Base-by-base conservation (phyloP, 2,888 invertebrate species). In the Philonicus albiceps region DNA sequence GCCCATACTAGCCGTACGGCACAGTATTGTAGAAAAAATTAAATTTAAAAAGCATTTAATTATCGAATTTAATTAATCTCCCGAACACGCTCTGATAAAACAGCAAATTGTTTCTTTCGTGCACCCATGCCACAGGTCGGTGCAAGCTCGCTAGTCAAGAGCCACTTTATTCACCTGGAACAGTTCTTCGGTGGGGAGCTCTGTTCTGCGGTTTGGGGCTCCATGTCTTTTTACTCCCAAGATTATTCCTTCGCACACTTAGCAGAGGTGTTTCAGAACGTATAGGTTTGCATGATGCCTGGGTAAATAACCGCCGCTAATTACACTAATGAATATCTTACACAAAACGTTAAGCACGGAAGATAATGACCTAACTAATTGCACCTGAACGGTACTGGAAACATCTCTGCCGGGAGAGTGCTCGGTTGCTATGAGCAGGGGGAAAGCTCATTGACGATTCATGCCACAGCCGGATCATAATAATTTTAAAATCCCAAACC, bases 1-100 rank as follows among this genome's bases (percentile, higher is more conserved):
- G 31, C 7, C 40, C n/a, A 19, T 27, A 11, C 30, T 53, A 34
- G 40, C 83, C 37, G 83, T 37, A 37, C 19, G 72, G 72, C 40
- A 22, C 83, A n/a, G 31, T 31, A 73, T 27, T 43, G 19, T 43
- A 16, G 34, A n/a, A 85, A 53, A 75, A 85, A 75, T 75, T 85
- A 85, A 85, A 85, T 72, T 85, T 43, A 73, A 85, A 85, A 85
- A 85, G 43, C 72, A 89, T 89, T 91, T 91, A 91, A 91, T 90
- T 91, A 90, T 91, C 90, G 85, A 89, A 88, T 86, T 89, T 90
- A 91, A 91, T 91, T 91, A 91, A 91, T 91, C 89, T 88, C 16
- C 86, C 43, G 87, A 88, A 88, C 88, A 88, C 87, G 88, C 88
- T 89, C 87, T 83, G 88, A 88, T 87, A 88, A 88, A 88, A 87